Percentiles rank a stretch among this genome's conserved stretches.
These are phyloP conservation scores for Hypsibius dujardini DNA, from an alignment of 1,140 invertebrate genomes.

Conservation along the genomic window DNA sequence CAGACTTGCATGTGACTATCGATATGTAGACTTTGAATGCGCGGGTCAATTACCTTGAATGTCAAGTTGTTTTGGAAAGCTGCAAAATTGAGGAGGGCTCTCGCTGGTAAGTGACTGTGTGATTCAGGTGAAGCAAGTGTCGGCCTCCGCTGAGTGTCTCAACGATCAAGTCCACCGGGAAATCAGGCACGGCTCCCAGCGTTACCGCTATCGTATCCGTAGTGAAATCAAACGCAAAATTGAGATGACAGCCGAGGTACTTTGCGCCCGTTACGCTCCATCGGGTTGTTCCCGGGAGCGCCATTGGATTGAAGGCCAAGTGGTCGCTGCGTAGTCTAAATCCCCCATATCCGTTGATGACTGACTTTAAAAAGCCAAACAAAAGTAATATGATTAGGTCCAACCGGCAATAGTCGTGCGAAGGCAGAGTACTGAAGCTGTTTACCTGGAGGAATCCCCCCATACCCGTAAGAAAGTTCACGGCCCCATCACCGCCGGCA, in stretches of 20 bases:
- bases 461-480: slow-evolving; percentile 13
- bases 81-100: no score
- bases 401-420: not conserved
- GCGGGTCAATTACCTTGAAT: no score
- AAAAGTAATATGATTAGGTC: not conserved
- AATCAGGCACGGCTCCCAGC: no score
- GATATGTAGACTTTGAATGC: no score
- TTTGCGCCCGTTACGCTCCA: slow-evolving; percentile 27
- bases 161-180: no score
- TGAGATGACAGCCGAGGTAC: not conserved
- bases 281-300: slow-evolving; percentile 26
- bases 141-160: no score
- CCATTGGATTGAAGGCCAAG: slow-evolving; percentile 28
- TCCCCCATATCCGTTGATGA: slow-evolving; percentile 36
- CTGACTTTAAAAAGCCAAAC: slow-evolving; percentile 33
- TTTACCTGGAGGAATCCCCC: slow-evolving; percentile 33
- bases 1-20: no score
- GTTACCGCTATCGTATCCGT: not conserved
- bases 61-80: no score
- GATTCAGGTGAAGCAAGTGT: no score
- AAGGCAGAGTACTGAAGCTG: slow-evolving; percentile 20
- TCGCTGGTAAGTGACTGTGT: no score
- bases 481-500: not conserved
- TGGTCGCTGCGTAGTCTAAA: slow-evolving; percentile 29
- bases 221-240: slow-evolving; percentile 1